A percentile compares a stretch with the other conserved stretches of the same genome.
Conservation (phyloP, 1,140 invertebrate species). For the Dendroctonus ponderosae region DNA sequence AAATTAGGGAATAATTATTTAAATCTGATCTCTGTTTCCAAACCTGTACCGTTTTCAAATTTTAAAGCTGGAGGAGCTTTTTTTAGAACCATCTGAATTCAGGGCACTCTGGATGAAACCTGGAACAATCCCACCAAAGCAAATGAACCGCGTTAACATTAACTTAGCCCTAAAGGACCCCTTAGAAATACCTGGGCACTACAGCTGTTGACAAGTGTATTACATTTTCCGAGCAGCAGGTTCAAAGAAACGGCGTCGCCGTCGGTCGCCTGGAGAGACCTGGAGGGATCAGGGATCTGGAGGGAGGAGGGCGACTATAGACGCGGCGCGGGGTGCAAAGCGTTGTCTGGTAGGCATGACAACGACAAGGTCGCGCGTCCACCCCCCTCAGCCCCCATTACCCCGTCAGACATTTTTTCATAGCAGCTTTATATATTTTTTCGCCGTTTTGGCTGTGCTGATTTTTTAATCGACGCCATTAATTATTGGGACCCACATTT, state of each 20-base stretch:
- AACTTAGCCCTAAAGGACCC: too few species aligned
- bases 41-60: too few species aligned
- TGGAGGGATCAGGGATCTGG: slow-evolving; percentile 5
- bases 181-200: too few species aligned
- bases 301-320: slow-evolving; percentile 18
- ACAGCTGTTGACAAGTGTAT: slow-evolving; percentile 23
- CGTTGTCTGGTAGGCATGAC: slow-evolving; percentile 39
- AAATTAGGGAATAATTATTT: too few species aligned
- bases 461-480: slow-evolving; percentile 11
- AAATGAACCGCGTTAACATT: too few species aligned
- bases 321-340: slow-evolving; percentile 30
- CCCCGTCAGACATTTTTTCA: slow-evolving; percentile 33
- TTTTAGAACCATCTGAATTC: too few species aligned
- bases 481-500: slow-evolving; percentile 16
- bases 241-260: slow-evolving; percentile 19
- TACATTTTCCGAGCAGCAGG: slow-evolving; percentile 13
- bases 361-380: slow-evolving; percentile 39
- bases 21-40: too few species aligned
- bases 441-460: slow-evolving; percentile 2
- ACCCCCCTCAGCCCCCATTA: slow-evolving; percentile 15
- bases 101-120: too few species aligned
- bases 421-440: slow-evolving; percentile 30
- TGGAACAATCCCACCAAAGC: too few species aligned
- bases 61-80: too few species aligned
- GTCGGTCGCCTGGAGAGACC: not conserved